Conservation (phyloP, 2,888 invertebrate species). For the Heliconius hortense region DNA sequence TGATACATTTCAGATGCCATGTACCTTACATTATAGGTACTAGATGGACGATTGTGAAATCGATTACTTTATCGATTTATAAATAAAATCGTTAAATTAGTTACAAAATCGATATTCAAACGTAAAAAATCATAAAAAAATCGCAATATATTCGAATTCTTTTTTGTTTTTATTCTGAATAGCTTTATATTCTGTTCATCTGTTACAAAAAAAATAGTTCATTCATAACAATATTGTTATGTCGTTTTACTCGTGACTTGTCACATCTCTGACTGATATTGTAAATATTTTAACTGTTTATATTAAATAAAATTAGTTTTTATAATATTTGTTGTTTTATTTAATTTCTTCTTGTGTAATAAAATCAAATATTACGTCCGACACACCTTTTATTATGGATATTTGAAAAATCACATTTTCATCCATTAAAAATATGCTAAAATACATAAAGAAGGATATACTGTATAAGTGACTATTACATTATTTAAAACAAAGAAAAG, state of each 20-base stretch:
- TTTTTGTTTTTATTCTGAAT: conserved; percentile 1
- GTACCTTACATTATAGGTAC: conserved; percentile 47
- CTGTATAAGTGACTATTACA: neutral
- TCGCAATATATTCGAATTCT: neutral
- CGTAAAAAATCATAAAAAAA: neutral
- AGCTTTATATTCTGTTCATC: conserved; percentile 41
- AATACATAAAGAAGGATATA: neutral
- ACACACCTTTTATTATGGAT: neutral
- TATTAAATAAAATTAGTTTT: conserved; percentile 72
- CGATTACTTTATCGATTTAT: conserved; percentile 12
- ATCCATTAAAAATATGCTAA: neutral
- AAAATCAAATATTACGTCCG: neutral
- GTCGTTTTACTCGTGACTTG: conserved; percentile 38
- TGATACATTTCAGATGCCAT: conserved; percentile 73
- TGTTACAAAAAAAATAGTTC: conserved; percentile 40
- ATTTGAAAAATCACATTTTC: neutral
- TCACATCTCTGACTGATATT: conserved; percentile 74
- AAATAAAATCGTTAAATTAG: neutral
- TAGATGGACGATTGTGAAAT: conserved; percentile 16
- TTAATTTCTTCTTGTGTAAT: conserved; percentile 36
- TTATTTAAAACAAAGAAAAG: neutral
- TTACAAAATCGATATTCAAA: conserved; percentile 29
- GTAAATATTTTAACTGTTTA: conserved; percentile 74
- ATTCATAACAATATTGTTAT: conserved; percentile 43
- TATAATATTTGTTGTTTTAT: conserved; percentile 45